phyloP scores from a whole-genome alignment of 1,140 invertebrate species.

The Marisa cornuarietis region DNA sequence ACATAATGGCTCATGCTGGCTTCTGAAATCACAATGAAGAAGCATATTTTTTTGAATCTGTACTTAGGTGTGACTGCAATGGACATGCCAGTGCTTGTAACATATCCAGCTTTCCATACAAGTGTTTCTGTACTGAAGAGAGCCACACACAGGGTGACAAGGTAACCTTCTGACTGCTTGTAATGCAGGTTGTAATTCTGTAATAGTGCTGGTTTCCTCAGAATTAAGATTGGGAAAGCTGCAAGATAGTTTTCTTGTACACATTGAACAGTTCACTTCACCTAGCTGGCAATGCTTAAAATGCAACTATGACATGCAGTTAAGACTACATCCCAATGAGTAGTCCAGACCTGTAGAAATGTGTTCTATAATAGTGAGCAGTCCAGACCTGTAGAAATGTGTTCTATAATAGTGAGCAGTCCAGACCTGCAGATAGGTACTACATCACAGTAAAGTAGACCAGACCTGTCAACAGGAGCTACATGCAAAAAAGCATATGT shows the following conservation, averaged over 20 bases:
- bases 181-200: background rate
- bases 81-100: constrained; percentile 62
- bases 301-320: background rate
- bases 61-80: constrained; percentile 63
- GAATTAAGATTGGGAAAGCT: no score
- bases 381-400: no score
- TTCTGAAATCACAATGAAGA: background rate
- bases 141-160: constrained; percentile 60
- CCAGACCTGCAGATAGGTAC: no score
- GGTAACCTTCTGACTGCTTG: constrained; percentile 39
- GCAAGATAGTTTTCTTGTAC: no score
- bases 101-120: constrained; percentile 52
- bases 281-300: background rate
- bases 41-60: constrained; percentile 3
- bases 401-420: no score
- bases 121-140: constrained; percentile 53
- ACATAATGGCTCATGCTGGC: no score
- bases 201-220: no score
- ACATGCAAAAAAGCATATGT: no score
- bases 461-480: no score
- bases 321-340: background rate
- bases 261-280: background rate
- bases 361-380: no score
- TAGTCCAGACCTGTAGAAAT: no score
- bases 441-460: no score